phyloP scores from a whole-genome alignment of 2,888 invertebrate genomes.

The Eulithis testata region DNA sequence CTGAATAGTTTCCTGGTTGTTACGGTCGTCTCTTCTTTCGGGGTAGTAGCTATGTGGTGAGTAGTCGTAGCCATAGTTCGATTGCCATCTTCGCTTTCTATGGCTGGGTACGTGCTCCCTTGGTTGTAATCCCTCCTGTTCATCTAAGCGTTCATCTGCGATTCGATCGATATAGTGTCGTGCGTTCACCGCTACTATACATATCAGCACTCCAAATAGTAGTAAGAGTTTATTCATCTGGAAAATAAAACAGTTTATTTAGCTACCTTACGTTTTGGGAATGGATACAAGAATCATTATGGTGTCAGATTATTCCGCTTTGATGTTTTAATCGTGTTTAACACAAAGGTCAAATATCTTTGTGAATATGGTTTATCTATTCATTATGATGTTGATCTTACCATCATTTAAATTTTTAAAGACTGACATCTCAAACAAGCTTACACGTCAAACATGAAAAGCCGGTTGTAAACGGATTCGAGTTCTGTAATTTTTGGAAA shows the following conservation, averaged over 20 bases:
- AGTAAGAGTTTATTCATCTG: conserved; percentile 66
- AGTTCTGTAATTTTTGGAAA: too few relatives aligned
- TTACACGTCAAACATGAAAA: conserved; percentile 29
- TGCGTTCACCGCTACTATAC: conserved; percentile 52
- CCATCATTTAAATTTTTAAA: background rate
- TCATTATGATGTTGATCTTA: background rate
- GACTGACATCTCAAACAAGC: conserved; percentile 18
- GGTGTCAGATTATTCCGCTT: background rate
- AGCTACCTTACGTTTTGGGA: conserved; percentile 32
- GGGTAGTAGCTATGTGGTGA: conserved; percentile 53
- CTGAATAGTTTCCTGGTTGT: conserved; percentile 57
- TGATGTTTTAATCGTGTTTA: background rate
- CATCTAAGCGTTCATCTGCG: conserved; percentile 47
- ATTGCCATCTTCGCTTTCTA: conserved; percentile 61
- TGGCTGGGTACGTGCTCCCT: conserved; percentile 55
- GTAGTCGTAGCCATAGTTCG: conserved; percentile 62
- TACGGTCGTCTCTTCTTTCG: conserved; percentile 59
- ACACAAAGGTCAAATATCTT: background rate
- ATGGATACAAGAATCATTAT: conserved; percentile 17
- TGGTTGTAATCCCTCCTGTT: conserved; percentile 40
- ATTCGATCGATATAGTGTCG: conserved; percentile 53
- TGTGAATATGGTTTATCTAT: background rate
- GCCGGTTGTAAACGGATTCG: conserved; percentile 27
- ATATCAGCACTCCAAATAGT: conserved; percentile 54
- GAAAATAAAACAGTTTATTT: conserved; percentile 46